Percentiles rank a stretch among this genome's conserved stretches.
These are phyloP conservation scores for Carassius gibelio DNA, from an alignment of 2,113 vertebrate species.

Conservation along the genomic window DNA sequence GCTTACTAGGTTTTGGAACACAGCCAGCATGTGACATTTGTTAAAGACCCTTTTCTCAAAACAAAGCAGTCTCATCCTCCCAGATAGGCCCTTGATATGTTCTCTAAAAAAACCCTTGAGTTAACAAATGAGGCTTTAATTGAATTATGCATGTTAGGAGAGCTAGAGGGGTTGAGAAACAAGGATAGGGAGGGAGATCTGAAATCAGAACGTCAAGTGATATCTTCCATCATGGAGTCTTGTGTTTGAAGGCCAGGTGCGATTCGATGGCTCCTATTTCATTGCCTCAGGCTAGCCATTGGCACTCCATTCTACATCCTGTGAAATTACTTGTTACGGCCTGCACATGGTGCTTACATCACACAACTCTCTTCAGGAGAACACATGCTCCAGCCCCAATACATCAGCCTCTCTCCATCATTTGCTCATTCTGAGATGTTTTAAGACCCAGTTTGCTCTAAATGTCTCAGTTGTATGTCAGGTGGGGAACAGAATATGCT, in stretches of 20 bases:
- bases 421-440: conserved; percentile 1
- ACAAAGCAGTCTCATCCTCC: conserved; percentile 14
- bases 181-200: conserved; percentile 5
- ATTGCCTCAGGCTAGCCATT: conserved; percentile 38
- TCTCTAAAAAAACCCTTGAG: neutral
- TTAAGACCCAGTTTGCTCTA: neutral
- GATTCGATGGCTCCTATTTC: conserved; percentile 15
- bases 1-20: neutral
- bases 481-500: neutral
- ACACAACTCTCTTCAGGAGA: conserved; percentile 16
- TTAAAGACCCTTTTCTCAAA: conserved; percentile 5
- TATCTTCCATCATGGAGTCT: conserved; percentile 1
- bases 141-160: conserved; percentile 15
- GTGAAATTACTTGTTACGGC: conserved; percentile 25
- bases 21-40: neutral
- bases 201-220: conserved; percentile 1
- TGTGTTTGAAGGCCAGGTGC: conserved; percentile 4
- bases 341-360: conserved; percentile 32
- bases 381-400: conserved; percentile 19
- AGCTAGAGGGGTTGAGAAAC: neutral
- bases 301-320: conserved; percentile 28
- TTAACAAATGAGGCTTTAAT: conserved; percentile 25
- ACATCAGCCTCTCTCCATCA: neutral
- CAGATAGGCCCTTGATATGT: conserved; percentile 23
- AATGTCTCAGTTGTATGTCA: neutral